Percentiles rank a stretch among this genome's conserved stretches.
These are phyloP conservation scores for Lepidurus arcticus DNA, from an alignment of 1,140 invertebrate species.

Conservation along the genomic window DNA sequence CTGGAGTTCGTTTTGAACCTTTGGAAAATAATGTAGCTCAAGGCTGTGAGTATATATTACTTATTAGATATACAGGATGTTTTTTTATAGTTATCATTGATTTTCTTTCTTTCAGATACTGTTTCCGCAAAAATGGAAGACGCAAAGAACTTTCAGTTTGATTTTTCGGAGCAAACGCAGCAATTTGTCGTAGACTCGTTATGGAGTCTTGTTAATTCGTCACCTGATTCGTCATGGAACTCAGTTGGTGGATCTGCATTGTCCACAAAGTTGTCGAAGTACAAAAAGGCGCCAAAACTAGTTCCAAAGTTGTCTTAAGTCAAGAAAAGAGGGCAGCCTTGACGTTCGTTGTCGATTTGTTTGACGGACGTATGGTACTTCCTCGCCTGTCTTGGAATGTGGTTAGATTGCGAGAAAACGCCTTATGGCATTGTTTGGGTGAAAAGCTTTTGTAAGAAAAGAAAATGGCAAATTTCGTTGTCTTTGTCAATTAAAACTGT, in stretches of 20 bases:
- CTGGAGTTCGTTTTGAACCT: not conserved
- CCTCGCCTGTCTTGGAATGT: not conserved
- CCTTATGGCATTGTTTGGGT: constrained; percentile 9
- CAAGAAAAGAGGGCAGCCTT: not conserved
- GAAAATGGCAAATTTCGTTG: not conserved
- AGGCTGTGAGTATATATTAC: not conserved
- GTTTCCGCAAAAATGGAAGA: not conserved
- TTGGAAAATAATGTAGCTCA: not conserved
- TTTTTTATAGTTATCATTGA: not conserved
- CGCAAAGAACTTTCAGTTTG: not conserved
- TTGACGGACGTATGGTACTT: not conserved
- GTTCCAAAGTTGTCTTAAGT: not conserved
- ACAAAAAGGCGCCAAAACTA: not conserved
- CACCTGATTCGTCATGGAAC: not conserved
- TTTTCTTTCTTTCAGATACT: not conserved
- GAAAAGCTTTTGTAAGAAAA: not conserved
- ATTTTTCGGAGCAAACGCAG: not conserved
- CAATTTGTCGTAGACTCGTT: not conserved
- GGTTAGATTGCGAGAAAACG: not conserved
- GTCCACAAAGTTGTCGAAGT: not conserved
- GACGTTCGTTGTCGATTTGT: not conserved
- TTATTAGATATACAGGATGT: no score
- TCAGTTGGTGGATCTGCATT: not conserved
- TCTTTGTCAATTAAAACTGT: not conserved
- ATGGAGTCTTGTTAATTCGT: not conserved